Base-by-base conservation (phyloP, 2,888 invertebrate genomes). In the Zaprionus lineosus region DNA sequence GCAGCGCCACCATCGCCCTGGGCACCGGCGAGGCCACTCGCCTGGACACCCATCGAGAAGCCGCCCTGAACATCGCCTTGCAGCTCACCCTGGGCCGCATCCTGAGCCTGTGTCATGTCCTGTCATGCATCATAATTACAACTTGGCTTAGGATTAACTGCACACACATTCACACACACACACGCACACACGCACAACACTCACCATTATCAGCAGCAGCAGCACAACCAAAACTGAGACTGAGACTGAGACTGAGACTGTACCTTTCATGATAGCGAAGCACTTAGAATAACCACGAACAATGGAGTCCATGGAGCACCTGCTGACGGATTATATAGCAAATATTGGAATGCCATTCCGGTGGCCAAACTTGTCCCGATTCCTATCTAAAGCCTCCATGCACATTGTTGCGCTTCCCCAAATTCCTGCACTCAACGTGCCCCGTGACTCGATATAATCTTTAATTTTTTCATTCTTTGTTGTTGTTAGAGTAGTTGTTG, bases 171-270 rank as follows among this genome's bases (percentile, higher is more conserved):
- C n/a, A n/a, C n/a, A n/a, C n/a, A n/a, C n/a, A n/a, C n/a, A n/a
- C n/a, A n/a, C n/a, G n/a, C n/a, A n/a, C 8, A 3, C 24, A 8
- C n/a, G 24, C 8, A 8, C 24, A 24, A 24, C 24, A 24, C 24
- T 24, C 6, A 12, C 12, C 29, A 9, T 44, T 8, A 71, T 67
- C 47, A 72, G 18, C 3, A 71, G 18, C 53, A 65, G 39, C 18
- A 36, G 19, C 4, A 14, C 36, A 18, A 2, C 5, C 8, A 71
- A 34, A 31, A 56, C 9, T 12, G 15, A 2, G 4, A 16, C n/a
- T n/a, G 14, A 14, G 14, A 44, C 18, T n/a, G n/a, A n/a, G n/a
- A n/a, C n/a, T n/a, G n/a, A 24, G 4, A 24, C 8, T 24, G 4
- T 24, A 7, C 2, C 2, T 66, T 61, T 56, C 72, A 66, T 69